Evolutionary conservation across 2,888 invertebrate genomes (phyloP).

Genomic region (Ormyrus nitidulus): DNA sequence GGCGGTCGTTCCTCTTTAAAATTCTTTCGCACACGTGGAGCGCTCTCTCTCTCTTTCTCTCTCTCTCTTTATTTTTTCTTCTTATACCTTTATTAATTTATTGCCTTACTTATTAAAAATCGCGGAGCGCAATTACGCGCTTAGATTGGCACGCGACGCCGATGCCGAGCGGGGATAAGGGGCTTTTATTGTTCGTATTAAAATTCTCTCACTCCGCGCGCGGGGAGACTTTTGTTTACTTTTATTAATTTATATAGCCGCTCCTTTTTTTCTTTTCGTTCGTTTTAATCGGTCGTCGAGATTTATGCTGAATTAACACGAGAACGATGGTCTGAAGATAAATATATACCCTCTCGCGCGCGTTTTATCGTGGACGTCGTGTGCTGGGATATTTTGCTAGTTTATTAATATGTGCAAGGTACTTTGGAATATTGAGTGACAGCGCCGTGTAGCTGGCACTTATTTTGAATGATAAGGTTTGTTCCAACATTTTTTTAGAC

Average conservation of each 20-base stretch:
- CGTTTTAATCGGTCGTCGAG: background rate
- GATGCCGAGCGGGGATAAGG: background rate
- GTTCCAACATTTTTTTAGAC: no score
- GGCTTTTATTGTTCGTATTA: background rate
- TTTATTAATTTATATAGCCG: background rate
- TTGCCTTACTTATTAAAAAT: slow-evolving; percentile 11
- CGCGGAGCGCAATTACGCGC: slow-evolving; percentile 2
- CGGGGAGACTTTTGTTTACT: background rate
- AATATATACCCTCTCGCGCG: slow-evolving; percentile 3
- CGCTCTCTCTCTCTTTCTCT: background rate
- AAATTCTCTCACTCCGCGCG: background rate
- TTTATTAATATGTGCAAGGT: no score
- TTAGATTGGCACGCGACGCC: slow-evolving; percentile 14
- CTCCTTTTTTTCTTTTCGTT: slow-evolving; percentile 1
- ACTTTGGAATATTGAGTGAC: no score
- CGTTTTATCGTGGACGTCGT: background rate
- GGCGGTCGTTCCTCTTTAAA: background rate
- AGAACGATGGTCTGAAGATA: background rate
- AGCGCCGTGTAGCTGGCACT: no score
- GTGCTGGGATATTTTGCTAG: no score
- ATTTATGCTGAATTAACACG: slow-evolving; percentile 21
- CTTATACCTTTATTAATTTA: slow-evolving; percentile 30
- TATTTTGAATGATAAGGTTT: no score
- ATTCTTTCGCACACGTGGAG: background rate
- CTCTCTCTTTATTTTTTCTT: background rate